Base-by-base conservation (phyloP, 2,888 invertebrate genomes). In the Omphaloscelis lunosa region DNA sequence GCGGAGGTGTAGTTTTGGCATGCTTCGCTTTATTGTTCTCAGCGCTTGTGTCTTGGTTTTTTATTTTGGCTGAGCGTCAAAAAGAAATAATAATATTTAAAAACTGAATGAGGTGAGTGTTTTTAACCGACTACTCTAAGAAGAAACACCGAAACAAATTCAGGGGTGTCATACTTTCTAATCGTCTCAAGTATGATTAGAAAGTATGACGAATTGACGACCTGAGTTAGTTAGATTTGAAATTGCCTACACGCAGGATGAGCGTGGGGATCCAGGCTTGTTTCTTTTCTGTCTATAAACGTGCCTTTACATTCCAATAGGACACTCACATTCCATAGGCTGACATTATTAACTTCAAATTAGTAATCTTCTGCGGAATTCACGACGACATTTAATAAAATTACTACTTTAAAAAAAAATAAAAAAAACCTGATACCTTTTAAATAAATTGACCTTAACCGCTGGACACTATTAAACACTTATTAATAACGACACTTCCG, bases 401-500 rank as follows among this genome's bases (percentile, higher is more conserved):
- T 11, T 4, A 20, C 45, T 39, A 39, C 7, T n/a, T 29, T n/a
- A n/a, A n/a, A n/a, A 4, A 34, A 48, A 39, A 51, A 65, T 48
- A 12, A 8, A 79, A 62, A 34, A 69, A 61, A 82, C 29, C 20
- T 56, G 56, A 12, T 86, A 77, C 82, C 82, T 77, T 82, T 76
- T 15, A 62, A 70, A 59, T 67, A 45, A 73, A 62, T 66, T 53
- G 82, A 80, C 72, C 63, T 85, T 61, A 62, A 39, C 41, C 17
- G 15, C 58, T 48, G 20, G 15, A 29, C 73, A 79, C 68, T 68
- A 29, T 53, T 12, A 53, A 78, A 63, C 78, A 83, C 86, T 61
- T 20, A 11, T 62, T 27, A 39, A 34, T 48, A 34, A 66, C 15
- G 15, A 62, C 84, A 84, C 84, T 86, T 72, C 51, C 61, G 48